Evolutionary conservation across 2,113 vertebrate genomes (phyloP), one percentile per base, ranked within the genome.

Genomic region (Paratilapia polleni): DNA sequence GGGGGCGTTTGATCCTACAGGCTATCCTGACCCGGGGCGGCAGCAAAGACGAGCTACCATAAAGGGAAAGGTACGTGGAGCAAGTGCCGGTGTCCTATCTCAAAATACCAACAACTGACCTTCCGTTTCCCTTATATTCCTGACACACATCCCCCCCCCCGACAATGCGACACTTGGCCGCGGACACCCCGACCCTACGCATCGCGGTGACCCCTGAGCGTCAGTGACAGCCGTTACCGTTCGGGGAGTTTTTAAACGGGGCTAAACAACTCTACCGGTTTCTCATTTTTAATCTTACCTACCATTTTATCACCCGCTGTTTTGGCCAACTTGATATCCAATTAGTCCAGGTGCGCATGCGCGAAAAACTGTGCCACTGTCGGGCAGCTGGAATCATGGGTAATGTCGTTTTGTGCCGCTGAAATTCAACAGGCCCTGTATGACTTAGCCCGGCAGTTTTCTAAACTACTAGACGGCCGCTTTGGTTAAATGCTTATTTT

Each of bases 241-340:
- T 14, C 49, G 41, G 73, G n/a, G 10, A 78, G 77, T 80, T 66
- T 43, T 83, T 80, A 60, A 82, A 80, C 49, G 24, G 41, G 52
- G 58, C 60, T 83, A 85, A 87, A 87, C 31, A 73, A 77, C 64
- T 64, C 66, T 80, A 82, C 87, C 56, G 54, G 80, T 87, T 92
- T 89, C 81, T 87, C 59, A 75, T 92, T 93, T 90, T 93, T 87
- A 87, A 88, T 93, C 66, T 91, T 92, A 96, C 95, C 94, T 96
- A 96, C 96, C 96, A 96, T 96, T 96, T 96, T 96, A 95, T 96
- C 94, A 94, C 94, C 94, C 93, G 94, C 94, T 96, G 95, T 95
- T 96, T 90, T 94, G 93, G 93, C 93, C 94, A 96, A 95, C 92
- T 96, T 95, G 91, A 94, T 93, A 94, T 87, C 90, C 88, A 91